Evolutionary conservation across 2,888 invertebrate genomes (phyloP), one percentile per base, ranked within the genome.

Genomic region (Brachypalpus laphriformis): DNA sequence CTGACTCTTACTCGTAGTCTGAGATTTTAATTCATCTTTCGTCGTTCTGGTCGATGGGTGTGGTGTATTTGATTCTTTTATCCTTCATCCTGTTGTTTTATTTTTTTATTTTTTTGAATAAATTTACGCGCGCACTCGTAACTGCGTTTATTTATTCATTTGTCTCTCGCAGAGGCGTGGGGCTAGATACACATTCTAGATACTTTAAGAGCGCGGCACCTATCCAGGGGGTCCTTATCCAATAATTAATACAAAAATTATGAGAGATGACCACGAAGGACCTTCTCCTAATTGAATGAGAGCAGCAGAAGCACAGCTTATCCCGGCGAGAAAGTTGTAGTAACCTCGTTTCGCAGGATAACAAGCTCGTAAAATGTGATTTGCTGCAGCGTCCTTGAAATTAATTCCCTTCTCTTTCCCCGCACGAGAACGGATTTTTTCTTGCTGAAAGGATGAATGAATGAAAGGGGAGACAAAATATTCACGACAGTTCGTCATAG

Each of bases 291-390:
- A 85, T 85, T 81, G 85, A 85, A 81, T 85, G 47, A 78, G 16
- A 28, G 51, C 59, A 54, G 65, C 16, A 54, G 63, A 20, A 49
- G 54, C 78, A 54, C 78, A 59, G 71, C 51, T 42, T 61, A 51
- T 72, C 49, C 57, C n/a, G 20, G 51, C 7, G 65, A 65, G 57
- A 63, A 70, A 76, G 76, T 70, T 28, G 42, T n/a, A n/a, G 25
- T 81, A 81, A 85, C 75, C 81, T 85, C 71, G 45, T 85, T 85
- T 57, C 47, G 66, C 40, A 66, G 81, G 65, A 85, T 85, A 85
- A 85, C 85, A 81, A 82, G 82, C 82, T 82, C 77, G 70, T 82
- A 77, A 82, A 85, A 85, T 85, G 65, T 75, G 85, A 81, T 85
- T 85, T 85, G 65, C 70, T 59, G 61, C 51, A 57, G 61, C 42